Conservation (phyloP, 2,888 invertebrate species). For the Sepiola atlantica region DNA sequence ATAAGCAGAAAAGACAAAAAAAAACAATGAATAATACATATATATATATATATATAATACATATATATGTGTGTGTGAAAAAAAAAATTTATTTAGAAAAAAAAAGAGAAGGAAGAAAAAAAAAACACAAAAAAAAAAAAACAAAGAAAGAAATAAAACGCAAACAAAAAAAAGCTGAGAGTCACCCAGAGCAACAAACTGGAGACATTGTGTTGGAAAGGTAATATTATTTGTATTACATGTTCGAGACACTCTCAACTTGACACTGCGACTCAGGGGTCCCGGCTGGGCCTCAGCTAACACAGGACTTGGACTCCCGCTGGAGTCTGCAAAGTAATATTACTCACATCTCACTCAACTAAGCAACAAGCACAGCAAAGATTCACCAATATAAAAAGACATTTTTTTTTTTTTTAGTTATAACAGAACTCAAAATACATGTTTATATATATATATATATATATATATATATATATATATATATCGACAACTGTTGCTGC, state of each 20-base stretch:
- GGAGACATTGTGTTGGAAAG: slow-evolving; percentile 42
- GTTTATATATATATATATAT: not conserved
- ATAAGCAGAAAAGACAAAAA: not conserved
- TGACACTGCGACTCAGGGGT: slow-evolving; percentile 70
- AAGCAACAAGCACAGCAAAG: slow-evolving; percentile 48
- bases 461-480: not conserved
- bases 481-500: not conserved
- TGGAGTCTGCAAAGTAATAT: slow-evolving; percentile 67
- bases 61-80: not conserved
- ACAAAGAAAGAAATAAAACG: slow-evolving; percentile 33
- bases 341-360: slow-evolving; percentile 50
- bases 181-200: slow-evolving; percentile 40
- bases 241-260: slow-evolving; percentile 71
- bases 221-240: slow-evolving; percentile 59
- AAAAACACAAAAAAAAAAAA: slow-evolving; percentile 32
- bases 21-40: not conserved
- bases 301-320: slow-evolving; percentile 69
- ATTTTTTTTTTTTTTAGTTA: not conserved
- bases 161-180: slow-evolving; percentile 2
- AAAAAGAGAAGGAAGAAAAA: slow-evolving; percentile 46
- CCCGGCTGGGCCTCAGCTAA: slow-evolving; percentile 68
- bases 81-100: too few relatives aligned
- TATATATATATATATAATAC: not conserved
- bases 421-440: slow-evolving; percentile 25
- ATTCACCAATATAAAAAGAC: slow-evolving; percentile 2